Conservation (phyloP, 2,888 invertebrate genomes). For the Arge pagana region DNA sequence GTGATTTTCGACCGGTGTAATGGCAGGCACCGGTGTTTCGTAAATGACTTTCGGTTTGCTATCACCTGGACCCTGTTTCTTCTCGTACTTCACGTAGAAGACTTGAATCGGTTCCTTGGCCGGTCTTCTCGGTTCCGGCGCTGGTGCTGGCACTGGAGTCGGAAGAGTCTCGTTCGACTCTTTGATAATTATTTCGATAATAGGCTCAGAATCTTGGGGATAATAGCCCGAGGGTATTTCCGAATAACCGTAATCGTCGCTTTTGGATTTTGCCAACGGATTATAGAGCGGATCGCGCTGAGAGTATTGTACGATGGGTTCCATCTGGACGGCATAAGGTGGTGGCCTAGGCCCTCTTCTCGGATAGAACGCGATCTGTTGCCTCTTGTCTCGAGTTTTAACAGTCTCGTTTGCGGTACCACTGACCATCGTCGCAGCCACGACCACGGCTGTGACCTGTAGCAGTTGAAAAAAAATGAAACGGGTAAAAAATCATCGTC, state of each 20-base stretch:
- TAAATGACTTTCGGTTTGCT: conserved; percentile 76
- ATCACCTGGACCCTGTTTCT: conserved; percentile 74
- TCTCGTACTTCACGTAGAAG: conserved; percentile 87
- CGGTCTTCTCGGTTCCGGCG: conserved; percentile 62
- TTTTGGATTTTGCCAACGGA: conserved; percentile 61
- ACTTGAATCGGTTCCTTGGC: conserved; percentile 87
- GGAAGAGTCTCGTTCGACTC: conserved; percentile 84
- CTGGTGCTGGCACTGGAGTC: conserved; percentile 63
- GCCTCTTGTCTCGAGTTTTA: conserved; percentile 48
- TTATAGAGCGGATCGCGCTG: conserved; percentile 79
- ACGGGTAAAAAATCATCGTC: conserved; percentile 9
- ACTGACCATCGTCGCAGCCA: conserved; percentile 23
- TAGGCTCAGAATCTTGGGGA: conserved; percentile 78
- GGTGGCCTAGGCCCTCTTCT: conserved; percentile 59
- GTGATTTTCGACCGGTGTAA: conserved; percentile 72
- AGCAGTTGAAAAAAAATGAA: no score
- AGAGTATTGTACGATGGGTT: conserved; percentile 78
- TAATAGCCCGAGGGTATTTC: conserved; percentile 40
- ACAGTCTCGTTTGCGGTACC: conserved; percentile 43
- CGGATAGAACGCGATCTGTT: conserved; percentile 45
- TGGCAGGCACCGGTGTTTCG: conserved; percentile 79
- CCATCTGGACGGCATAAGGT: conserved; percentile 80
- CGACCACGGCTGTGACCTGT: no score
- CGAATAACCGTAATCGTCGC: conserved; percentile 50
- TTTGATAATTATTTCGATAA: conserved; percentile 90